Evolutionary conservation across 2,113 vertebrate species (phyloP).

Genomic region (Ploceus nigricollis): DNA sequence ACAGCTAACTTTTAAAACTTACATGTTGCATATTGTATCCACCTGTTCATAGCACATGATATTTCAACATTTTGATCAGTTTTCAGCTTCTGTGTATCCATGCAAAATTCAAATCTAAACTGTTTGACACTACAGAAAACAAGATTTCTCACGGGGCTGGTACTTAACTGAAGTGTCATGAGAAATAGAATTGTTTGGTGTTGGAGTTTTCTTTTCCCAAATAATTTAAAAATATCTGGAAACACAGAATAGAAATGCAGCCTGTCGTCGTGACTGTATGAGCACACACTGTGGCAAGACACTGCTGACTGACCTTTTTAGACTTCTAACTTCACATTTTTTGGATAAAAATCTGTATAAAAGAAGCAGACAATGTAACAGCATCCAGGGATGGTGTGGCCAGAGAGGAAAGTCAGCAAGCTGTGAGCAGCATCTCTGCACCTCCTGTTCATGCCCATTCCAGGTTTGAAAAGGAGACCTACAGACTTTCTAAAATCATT

Average conservation of each 20-base stretch:
- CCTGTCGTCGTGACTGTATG: background rate
- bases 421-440: background rate
- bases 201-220: rapidly evolving
- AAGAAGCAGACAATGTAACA: background rate
- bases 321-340: background rate
- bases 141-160: background rate
- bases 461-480: background rate
- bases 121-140: background rate
- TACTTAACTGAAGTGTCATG: background rate
- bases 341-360: background rate
- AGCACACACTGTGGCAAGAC: background rate
- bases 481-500: background rate
- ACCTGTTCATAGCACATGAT: background rate
- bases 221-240: background rate
- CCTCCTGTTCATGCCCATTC: background rate
- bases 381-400: background rate
- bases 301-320: background rate
- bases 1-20: background rate
- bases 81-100: background rate
- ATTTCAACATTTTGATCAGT: background rate
- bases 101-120: background rate
- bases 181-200: background rate
- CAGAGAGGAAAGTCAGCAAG: background rate
- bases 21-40: background rate
- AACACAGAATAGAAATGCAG: background rate